Percentiles rank a stretch among this genome's conserved stretches.
Evolutionary conservation across 2,113 vertebrate species (phyloP).

Genomic region (Barnardius zonarius): DNA sequence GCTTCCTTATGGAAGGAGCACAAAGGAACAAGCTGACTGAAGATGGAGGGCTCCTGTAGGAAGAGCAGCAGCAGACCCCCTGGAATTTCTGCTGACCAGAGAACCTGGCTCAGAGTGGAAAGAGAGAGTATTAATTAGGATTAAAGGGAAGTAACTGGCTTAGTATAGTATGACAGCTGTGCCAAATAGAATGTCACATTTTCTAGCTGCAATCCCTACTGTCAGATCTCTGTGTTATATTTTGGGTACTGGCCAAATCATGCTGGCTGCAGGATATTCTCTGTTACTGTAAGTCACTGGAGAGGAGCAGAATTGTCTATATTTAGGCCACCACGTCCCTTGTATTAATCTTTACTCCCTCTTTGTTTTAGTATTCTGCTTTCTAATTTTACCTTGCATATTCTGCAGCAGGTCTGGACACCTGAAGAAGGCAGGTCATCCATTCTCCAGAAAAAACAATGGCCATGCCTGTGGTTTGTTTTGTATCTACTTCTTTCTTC

Average conservation of each 20-base stretch:
- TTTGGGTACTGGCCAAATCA: conserved; percentile 43
- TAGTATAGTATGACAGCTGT: conserved; percentile 3
- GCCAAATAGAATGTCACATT: conserved; percentile 3
- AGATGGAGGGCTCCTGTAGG: background rate
- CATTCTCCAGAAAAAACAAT: conserved; percentile 8
- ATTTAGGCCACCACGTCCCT: conserved; percentile 36
- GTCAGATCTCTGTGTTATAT: conserved; percentile 18
- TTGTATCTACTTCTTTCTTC: background rate
- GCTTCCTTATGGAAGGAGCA: background rate
- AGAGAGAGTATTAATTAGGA: conserved; percentile 18
- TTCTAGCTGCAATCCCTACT: background rate
- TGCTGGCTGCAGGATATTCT: background rate
- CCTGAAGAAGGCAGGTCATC: background rate
- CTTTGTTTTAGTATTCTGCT: background rate
- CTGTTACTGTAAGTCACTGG: conserved; percentile 1
- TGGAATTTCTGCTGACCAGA: background rate
- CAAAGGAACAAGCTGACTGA: background rate
- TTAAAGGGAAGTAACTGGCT: conserved; percentile 1
- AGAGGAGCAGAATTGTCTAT: conserved; percentile 8
- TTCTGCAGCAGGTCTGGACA: background rate
- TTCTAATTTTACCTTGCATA: background rate
- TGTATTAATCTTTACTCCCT: background rate
- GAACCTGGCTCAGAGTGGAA: background rate
- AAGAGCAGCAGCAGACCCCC: background rate
- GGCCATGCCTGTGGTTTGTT: background rate